A percentile compares a stretch with the other conserved stretches of the same genome.
These are phyloP conservation scores for Melanaphis sacchari DNA, from an alignment of 1,140 invertebrate genomes.

Conservation along the genomic window DNA sequence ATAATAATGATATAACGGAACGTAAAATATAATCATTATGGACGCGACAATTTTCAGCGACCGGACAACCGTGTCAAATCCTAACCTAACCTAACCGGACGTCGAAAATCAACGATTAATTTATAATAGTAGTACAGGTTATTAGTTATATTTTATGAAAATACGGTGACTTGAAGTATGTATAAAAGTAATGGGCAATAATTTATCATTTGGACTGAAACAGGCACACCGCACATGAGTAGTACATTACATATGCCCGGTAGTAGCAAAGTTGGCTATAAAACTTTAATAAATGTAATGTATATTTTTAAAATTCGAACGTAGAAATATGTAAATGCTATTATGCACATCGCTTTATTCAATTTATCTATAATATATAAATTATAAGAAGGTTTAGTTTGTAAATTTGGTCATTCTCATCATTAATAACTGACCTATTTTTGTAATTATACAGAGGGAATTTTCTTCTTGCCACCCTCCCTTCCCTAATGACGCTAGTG, in stretches of 20 bases:
- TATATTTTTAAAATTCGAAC: background rate
- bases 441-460: background rate
- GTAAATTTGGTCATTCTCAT: background rate
- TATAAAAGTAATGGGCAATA: background rate
- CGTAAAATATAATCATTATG: background rate
- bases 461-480: background rate
- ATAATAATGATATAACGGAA: constrained; percentile 22
- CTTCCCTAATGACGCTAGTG: background rate
- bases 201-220: background rate
- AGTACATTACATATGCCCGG: background rate
- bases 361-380: background rate
- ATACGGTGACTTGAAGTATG: background rate
- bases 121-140: background rate
- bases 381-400: background rate
- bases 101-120: background rate
- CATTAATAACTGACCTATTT: background rate
- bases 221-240: background rate
- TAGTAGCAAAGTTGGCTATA: background rate
- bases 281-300: background rate
- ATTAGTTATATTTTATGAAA: background rate
- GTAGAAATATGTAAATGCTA: background rate
- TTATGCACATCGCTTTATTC: background rate
- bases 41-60: background rate
- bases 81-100: background rate
- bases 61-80: background rate